Conservation (phyloP, 2,797 vertebrate genomes). For the Leuciscus waleckii region DNA sequence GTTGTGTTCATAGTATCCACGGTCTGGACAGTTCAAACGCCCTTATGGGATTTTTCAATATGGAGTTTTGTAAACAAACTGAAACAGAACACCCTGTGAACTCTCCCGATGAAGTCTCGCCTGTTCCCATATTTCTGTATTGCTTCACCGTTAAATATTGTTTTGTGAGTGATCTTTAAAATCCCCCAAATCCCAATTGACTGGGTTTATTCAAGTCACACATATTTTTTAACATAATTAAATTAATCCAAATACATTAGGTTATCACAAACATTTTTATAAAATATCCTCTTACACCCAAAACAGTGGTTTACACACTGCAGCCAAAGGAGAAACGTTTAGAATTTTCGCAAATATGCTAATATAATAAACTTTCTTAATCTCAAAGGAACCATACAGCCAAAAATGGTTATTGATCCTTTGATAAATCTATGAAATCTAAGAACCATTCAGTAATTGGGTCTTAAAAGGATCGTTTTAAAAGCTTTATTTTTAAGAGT, state of each 20-base stretch:
- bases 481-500: not conserved
- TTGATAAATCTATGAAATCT: not conserved
- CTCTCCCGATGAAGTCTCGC: constrained; percentile 17
- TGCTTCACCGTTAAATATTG: not conserved
- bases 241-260: not conserved
- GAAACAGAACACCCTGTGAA: constrained; percentile 50
- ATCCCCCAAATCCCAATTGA: not conserved
- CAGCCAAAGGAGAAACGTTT: not conserved
- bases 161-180: not conserved
- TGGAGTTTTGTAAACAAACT: constrained; percentile 53
- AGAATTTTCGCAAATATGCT: not conserved
- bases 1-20: constrained; percentile 37
- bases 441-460: not conserved
- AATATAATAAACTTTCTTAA: not conserved
- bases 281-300: not conserved
- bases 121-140: not conserved
- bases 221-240: not conserved
- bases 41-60: constrained; percentile 45
- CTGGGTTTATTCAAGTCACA: not conserved
- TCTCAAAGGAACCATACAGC: not conserved
- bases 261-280: not conserved
- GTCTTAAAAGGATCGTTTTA: not conserved
- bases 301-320: not conserved
- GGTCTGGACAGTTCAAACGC: constrained; percentile 21
- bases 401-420: not conserved